Evolutionary conservation across 2,888 invertebrate species (phyloP), one percentile per base, ranked within the genome.

Genomic region (Yponomeuta sedellus): DNA sequence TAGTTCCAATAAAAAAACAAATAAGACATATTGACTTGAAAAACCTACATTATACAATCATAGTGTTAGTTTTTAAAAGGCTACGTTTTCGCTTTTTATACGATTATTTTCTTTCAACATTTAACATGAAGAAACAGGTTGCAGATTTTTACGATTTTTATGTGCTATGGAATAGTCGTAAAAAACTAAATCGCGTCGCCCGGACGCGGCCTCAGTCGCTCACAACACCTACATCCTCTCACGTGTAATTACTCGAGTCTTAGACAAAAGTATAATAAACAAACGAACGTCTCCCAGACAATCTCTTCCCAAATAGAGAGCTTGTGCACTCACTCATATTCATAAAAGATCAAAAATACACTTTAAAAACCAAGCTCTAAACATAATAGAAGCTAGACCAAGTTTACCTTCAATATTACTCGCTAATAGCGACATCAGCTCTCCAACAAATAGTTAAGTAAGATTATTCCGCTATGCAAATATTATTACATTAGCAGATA

Each of bases 61-160:
- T 73, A 73, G 73, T 34, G 34, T 80, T 83, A 82, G 83, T 80
- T 82, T 83, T 84, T 80, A 80, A 34, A 52, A 1, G 44, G 44
- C 78, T 80, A 77, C 77, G 86, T 88, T 86, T 86, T 82, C 85
- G 77, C 77, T 84, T 85, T 83, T 87, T 86, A 82, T 81, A 52
- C 44, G 12, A 16, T 52, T 52, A 52, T 52, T 52, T 52, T 16
- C 44, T 16, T 52, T 52, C 44, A 52, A 52, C 44, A 52, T 52
- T 12, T 1, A 52, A 52, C 75, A 78, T 77, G 74, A 69, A 71
- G 76, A 77, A 39, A 39, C 34, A 19, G n/a, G 63, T 71, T 70
- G 73, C 72, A 67, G 75, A 69, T 74, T 82, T 86, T 85, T 85
- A 80, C 85, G 78, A 79, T 88, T 86, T 88, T 85, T 85, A 80